Conservation (phyloP, 1,140 invertebrate genomes). For the Nautilus pompilius region DNA sequence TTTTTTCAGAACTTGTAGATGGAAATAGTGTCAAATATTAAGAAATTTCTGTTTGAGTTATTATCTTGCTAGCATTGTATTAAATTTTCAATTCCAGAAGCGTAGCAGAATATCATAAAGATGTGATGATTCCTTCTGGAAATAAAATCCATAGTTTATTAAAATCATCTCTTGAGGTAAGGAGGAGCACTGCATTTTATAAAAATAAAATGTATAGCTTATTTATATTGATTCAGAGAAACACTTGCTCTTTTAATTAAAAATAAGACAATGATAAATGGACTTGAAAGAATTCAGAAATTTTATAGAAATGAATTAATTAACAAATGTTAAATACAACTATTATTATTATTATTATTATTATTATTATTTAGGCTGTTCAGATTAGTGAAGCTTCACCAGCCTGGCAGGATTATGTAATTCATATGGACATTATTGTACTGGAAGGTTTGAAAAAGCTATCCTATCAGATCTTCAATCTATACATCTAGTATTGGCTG, state of each 20-base stretch:
- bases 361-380: conserved; percentile 38
- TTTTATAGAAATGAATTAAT: too few species aligned
- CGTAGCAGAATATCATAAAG: conserved; percentile 47
- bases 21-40: too few species aligned
- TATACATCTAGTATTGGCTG: too few species aligned
- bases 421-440: conserved; percentile 80
- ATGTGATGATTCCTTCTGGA: conserved; percentile 42
- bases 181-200: not conserved
- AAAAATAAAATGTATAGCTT: not conserved
- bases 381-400: conserved; percentile 60
- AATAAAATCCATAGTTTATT: conserved; percentile 47
- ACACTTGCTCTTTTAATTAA: too few species aligned
- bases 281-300: too few species aligned
- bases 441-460: conserved; percentile 67
- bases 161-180: conserved; percentile 43
- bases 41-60: too few species aligned
- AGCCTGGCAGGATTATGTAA: conserved; percentile 80
- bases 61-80: too few species aligned
- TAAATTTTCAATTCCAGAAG: conserved; percentile 23
- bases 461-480: conserved; percentile 46
- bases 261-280: too few species aligned
- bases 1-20: too few species aligned
- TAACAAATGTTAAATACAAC: too few species aligned
- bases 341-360: too few species aligned
- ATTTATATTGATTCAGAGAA: too few species aligned